Percentiles rank a stretch among this genome's conserved stretches.
Evolutionary conservation across 2,888 invertebrate genomes (phyloP).

Genomic region (Spialia ferax): DNA sequence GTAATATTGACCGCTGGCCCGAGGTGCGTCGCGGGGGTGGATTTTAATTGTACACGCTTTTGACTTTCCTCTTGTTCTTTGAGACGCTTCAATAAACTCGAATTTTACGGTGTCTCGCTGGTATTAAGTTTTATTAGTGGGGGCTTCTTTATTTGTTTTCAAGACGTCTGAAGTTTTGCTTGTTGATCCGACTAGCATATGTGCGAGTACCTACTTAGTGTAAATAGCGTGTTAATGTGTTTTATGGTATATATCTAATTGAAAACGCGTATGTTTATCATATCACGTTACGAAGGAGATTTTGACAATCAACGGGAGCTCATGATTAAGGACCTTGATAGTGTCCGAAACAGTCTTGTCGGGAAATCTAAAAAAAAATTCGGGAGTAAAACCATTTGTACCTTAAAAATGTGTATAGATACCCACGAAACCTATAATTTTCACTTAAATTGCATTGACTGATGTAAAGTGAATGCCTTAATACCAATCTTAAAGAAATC

Average conservation of each 20-base stretch:
- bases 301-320: too few relatives aligned
- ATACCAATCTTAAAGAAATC: too few relatives aligned
- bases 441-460: too few relatives aligned
- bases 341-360: too few relatives aligned
- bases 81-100: slow-evolving; percentile 81
- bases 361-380: too few relatives aligned
- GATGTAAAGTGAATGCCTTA: too few relatives aligned
- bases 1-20: slow-evolving; percentile 83
- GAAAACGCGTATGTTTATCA: not conserved
- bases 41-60: slow-evolving; percentile 83
- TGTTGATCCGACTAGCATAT: not conserved
- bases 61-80: slow-evolving; percentile 83
- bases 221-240: not conserved
- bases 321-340: too few relatives aligned
- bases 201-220: not conserved
- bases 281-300: too few relatives aligned
- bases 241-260: not conserved
- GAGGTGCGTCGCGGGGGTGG: slow-evolving; percentile 75
- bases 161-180: slow-evolving; percentile 35
- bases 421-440: too few relatives aligned
- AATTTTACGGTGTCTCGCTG: slow-evolving; percentile 76
- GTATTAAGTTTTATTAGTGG: slow-evolving; percentile 69
- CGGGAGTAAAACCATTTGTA: too few relatives aligned
- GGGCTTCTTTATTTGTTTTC: slow-evolving; percentile 50
- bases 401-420: too few relatives aligned